Base-by-base conservation (phyloP, 2,888 invertebrate genomes). In the Diarsia brunnea region DNA sequence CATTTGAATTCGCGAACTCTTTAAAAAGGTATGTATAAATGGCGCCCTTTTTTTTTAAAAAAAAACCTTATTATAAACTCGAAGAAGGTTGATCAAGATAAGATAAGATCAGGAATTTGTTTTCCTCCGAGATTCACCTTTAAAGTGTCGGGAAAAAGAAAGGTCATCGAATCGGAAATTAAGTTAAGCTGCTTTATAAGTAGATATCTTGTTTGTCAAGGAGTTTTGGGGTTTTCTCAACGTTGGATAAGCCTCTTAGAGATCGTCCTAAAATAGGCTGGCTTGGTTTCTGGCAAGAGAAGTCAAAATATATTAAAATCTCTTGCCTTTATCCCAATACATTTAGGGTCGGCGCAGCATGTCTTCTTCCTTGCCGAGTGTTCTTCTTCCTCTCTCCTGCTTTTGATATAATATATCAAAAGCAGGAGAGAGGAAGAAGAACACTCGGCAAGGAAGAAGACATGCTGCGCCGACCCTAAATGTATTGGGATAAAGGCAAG, bases 71-170 rank as follows among this genome's bases (percentile, higher is more conserved):
- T 38, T 27, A 14, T 11, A 24, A 31, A 4, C 10, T 21, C n/a
- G 21, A 58, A 45, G 14, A 58, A 51, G 51, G 77, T 77, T 10
- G 43, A 78, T 70, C 55, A 65, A 78, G 78, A 78, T 77, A 43
- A 47, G 67, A 38, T 27, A 27, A 21, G 10, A 76, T 16, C 7
- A 38, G 10, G 45, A 47, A 68, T 67, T 60, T 61, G 16, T 60
- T 75, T 67, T 31, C n/a, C 21, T 49, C 7, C 3, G 4, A 31
- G 4, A 21, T 60, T 66, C 49, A 24, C 49, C 43, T 65, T 75
- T 53, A 60, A 16, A 3, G 12, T n/a, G n/a, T 61, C 7, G 12
- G 0, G 4, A 24, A 73, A 73, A 69, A 69, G 24, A 60, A 49
- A 69, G 38, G 24, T 58, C 69, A 58, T 38, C 47, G 47, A 58